These are phyloP conservation scores for Phalangium opilio DNA, from an alignment of 2,888 invertebrate genomes.

Conservation along the genomic window DNA sequence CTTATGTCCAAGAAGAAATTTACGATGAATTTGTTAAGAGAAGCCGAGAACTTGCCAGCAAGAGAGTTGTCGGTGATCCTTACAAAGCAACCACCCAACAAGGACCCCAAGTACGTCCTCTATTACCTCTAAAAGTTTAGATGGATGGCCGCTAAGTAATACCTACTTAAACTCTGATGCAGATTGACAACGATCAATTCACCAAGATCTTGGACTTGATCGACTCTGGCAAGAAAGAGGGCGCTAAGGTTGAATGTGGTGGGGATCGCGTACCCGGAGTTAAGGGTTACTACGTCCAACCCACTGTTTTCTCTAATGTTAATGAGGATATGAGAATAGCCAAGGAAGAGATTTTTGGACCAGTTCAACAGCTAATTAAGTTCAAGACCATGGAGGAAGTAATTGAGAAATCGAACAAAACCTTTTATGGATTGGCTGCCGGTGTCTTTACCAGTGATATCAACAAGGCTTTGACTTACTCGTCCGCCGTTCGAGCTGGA, in stretches of 20 bases:
- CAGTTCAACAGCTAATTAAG: conserved; percentile 33
- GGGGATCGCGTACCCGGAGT: conserved; percentile 25
- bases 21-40: conserved; percentile 34
- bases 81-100: conserved; percentile 23
- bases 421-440: conserved; percentile 64
- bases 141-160: too few relatives aligned
- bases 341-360: conserved; percentile 33
- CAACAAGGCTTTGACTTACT: conserved; percentile 55
- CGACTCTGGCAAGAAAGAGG: conserved; percentile 29
- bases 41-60: conserved; percentile 19
- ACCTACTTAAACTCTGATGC: background rate
- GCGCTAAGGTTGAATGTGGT: conserved; percentile 30
- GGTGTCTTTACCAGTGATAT: conserved; percentile 65
- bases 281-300: conserved; percentile 30
- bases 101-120: conserved; percentile 23
- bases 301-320: conserved; percentile 31
- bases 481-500: conserved; percentile 49
- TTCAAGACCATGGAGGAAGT: conserved; percentile 45
- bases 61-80: conserved; percentile 27
- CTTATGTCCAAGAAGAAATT: conserved; percentile 33
- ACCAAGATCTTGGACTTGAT: conserved; percentile 29
- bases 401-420: conserved; percentile 62
- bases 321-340: conserved; percentile 31
- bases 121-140: too few relatives aligned
- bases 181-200: conserved; percentile 31